Base-by-base conservation (phyloP, 2,113 vertebrate genomes). In the Mungos mungo region DNA sequence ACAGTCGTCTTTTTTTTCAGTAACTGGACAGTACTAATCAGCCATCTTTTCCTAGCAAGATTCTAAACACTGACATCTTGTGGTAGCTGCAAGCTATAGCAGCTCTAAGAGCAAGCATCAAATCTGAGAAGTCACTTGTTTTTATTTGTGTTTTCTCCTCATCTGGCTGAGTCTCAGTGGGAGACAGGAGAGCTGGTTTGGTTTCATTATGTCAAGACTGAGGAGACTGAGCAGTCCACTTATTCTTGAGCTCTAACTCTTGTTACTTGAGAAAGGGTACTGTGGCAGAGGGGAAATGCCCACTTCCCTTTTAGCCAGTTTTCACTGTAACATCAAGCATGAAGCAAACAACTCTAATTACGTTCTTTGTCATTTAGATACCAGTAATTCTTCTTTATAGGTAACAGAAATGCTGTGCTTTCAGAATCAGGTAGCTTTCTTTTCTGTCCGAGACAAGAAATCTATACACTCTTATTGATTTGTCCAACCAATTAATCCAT, bases 401-500 rank as follows among this genome's bases (percentile, higher is more conserved):
- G 18, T 52, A 91, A 88, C 91, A 93, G 50, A 54, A 97, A 92
- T 38, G 10, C 29, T 96, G 6, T 33, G 13, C 90, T 97, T 96
- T 74, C 33, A 93, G 31, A 95, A 97, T 12, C 33, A 47, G 50
- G 50, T 8, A 95, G 93, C 60, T 60, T 94, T 54, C 31, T 57
- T 97, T 95, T 97, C 82, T 88, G 8, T 95, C 84, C 95, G 38
- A 95, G 71, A 82, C 4, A 92, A 18, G 11, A 35, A 90, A 76
- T 79, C 84, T 92, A 9, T 93, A 69, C 3, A 50, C 31, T 63
- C 57, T 92, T 38, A 93, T 63, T 10, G 96, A 98, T 89, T 96
- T 74, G 89, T 90, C 29, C 38, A 96, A 23, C 88, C 93, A 93
- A 98, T 97, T 96, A 97, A 85, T 81, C 86, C 89, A 88, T 11